Evolutionary conservation across 2,797 vertebrate species (phyloP), one percentile per base, ranked within the genome.

Genomic region (Tinamus major): DNA sequence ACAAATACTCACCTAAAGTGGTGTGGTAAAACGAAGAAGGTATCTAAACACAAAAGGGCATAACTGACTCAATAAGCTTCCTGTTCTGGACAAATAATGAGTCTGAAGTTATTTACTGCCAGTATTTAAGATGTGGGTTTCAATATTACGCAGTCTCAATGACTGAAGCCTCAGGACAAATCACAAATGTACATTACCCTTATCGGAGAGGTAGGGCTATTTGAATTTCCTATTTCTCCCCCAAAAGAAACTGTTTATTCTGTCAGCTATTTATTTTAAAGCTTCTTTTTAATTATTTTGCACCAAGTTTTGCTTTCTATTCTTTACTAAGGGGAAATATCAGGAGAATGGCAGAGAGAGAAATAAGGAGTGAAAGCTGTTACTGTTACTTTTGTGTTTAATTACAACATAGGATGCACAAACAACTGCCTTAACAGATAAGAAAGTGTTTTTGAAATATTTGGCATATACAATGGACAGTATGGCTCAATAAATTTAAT

Each of bases 1-100:
- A 49, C 78, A 92, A 90, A 93, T 65, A 91, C 37, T 44, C 83
- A 87, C 64, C 83, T 85, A 95, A 90, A 82, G 86, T 48, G 88
- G 35, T 2, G 16, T 4, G 12, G 41, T 63, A 81, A 91, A 96
- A 90, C 24, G 94, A 71, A 84, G 2, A 6, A 72, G 10, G 41
- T 4, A 18, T 75, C 29, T 64, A 79, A 59, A 1, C 64, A 35
- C 56, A 81, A 46, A 76, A 29, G 8, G 62, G 53, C 21, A n/a
- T 72, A 65, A 39, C 1, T 59, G 29, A 70, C 63, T 17, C 37
- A 49, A 94, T 26, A 46, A 90, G 42, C 26, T 91, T 71, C 51
- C n/a, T 58, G 19, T 26, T 64, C 72, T 85, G 48, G 24, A 89
- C n/a, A 76, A 85, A 79, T 29, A 82, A 0, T 35, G 39, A 83